These are phyloP conservation scores for Hirundo rustica DNA, from an alignment of 2,797 vertebrate species.

Conservation along the genomic window DNA sequence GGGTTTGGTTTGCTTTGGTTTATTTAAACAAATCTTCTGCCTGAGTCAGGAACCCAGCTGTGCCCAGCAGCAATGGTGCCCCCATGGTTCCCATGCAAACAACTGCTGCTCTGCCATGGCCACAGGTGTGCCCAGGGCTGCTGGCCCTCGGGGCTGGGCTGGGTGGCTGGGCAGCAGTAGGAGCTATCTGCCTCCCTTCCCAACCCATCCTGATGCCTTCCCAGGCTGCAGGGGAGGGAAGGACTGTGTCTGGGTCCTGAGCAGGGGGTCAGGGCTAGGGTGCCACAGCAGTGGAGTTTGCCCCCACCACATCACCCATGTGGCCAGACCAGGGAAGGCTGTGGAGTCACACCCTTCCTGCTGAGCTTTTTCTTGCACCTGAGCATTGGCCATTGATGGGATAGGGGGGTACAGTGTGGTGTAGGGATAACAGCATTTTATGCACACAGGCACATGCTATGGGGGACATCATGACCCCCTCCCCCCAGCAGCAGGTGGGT, in stretches of 20 bases:
- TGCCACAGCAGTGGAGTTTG: background rate
- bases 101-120: background rate
- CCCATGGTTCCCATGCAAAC: background rate
- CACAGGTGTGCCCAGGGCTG: background rate
- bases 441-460: background rate
- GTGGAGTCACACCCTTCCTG: background rate
- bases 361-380: background rate
- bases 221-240: background rate
- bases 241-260: background rate
- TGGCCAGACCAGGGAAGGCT: background rate
- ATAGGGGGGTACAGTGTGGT: background rate
- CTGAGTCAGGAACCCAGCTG: rapidly evolving
- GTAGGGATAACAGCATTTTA: background rate
- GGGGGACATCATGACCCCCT: rapidly evolving
- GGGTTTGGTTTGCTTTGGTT: background rate
- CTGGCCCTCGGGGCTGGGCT: background rate
- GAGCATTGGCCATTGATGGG: background rate
- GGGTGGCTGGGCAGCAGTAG: background rate
- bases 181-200: background rate
- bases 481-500: background rate
- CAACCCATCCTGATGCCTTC: background rate
- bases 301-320: background rate
- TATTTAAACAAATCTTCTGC: background rate
- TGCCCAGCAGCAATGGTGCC: background rate
- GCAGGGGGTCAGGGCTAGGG: background rate